Percentiles rank a stretch among this genome's conserved stretches.
Evolutionary conservation across 2,888 invertebrate species (phyloP).

Genomic region (Liposcelis brunnea): DNA sequence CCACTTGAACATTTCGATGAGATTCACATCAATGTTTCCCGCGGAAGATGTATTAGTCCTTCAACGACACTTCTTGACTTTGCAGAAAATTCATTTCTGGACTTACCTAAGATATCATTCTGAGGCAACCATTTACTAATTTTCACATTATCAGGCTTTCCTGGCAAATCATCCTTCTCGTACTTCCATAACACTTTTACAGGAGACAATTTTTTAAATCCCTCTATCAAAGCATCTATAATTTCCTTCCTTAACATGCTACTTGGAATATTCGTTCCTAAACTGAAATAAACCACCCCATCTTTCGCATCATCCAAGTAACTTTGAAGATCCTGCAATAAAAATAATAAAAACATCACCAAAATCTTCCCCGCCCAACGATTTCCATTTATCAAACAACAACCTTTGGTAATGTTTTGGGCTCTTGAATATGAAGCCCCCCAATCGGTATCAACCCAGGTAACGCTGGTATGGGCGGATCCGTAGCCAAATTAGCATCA

Average conservation of each 20-base stretch:
- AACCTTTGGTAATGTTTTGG: constrained; percentile 7
- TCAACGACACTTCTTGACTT: too few species aligned
- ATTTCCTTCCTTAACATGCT: neutral
- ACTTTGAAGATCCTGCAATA: constrained; percentile 1
- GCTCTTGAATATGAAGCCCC: constrained; percentile 4
- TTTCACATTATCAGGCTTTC: constrained; percentile 3
- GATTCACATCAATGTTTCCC: too few species aligned
- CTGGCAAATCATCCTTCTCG: neutral
- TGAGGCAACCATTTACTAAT: constrained; percentile 3
- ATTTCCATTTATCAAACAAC: too few species aligned
- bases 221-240: neutral
- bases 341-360: too few species aligned
- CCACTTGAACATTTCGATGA: too few species aligned
- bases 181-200: constrained; percentile 4
- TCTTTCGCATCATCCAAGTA: neutral
- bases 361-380: too few species aligned
- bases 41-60: too few species aligned
- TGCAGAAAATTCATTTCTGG: too few species aligned
- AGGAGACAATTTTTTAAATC: neutral
- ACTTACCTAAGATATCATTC: constrained; percentile 3
- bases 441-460: constrained; percentile 8
- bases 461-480: neutral
- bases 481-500: constrained; percentile 7
- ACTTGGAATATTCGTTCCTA: neutral
- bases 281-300: constrained; percentile 3